phyloP scores from a whole-genome alignment of 2,113 vertebrate species.

The Ivindomyrus marchei region DNA sequence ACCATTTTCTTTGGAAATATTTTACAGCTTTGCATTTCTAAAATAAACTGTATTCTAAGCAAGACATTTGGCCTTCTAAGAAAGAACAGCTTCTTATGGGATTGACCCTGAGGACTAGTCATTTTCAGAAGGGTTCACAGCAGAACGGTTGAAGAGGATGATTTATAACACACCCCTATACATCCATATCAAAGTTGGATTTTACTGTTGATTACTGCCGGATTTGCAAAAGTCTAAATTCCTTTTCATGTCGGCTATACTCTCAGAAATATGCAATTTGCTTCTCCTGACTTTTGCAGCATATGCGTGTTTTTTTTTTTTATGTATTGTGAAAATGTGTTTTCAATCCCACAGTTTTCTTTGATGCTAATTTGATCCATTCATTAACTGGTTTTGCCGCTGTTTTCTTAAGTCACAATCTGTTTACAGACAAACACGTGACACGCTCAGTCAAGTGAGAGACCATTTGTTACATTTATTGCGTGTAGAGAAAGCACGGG shows the following conservation, averaged over 20 bases:
- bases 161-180: constrained; percentile 10
- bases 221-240: constrained; percentile 25
- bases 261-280: constrained; percentile 24
- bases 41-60: neutral
- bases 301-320: constrained; percentile 30
- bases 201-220: constrained; percentile 10
- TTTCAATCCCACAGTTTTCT: constrained; percentile 38
- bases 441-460: constrained; percentile 25
- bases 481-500: neutral
- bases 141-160: neutral
- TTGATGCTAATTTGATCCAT: constrained; percentile 53
- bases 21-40: neutral
- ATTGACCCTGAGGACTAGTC: neutral
- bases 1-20: neutral
- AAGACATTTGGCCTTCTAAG: neutral
- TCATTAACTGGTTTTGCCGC: constrained; percentile 45
- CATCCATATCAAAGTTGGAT: neutral
- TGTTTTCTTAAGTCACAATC: constrained; percentile 26
- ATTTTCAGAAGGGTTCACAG: neutral
- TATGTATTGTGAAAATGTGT: constrained; percentile 42
- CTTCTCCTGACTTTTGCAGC: constrained; percentile 14
- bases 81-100: neutral
- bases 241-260: constrained; percentile 31
- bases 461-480: constrained; percentile 13
- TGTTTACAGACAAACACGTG: constrained; percentile 33